Conservation (phyloP, 2,888 invertebrate species). For the Monopis laevigella region DNA sequence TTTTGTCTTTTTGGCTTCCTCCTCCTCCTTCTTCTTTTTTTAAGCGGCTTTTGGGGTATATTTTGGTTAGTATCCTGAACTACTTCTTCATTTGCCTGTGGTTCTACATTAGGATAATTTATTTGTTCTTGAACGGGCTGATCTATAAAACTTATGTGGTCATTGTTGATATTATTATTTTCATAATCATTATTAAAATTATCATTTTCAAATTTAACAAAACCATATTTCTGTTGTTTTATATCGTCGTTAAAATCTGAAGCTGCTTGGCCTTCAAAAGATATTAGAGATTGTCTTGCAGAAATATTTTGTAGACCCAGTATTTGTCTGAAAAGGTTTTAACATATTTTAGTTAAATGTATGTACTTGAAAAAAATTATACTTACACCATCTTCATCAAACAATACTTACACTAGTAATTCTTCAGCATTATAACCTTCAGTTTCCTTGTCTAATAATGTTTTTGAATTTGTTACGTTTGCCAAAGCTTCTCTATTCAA, state of each 20-base stretch:
- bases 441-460: no score
- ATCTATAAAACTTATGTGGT: no score
- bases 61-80: neutral
- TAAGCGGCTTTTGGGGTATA: slow-evolving; percentile 10
- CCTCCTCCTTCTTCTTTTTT: slow-evolving; percentile 31
- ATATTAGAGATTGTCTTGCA: slow-evolving; percentile 18
- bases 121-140: no score
- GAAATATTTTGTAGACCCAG: slow-evolving; percentile 4
- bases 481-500: no score
- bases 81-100: neutral
- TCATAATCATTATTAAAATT: slow-evolving; percentile 1
- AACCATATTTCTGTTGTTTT: slow-evolving; percentile 9
- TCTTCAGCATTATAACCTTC: no score
- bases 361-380: no score
- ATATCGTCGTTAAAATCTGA: neutral
- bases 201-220: slow-evolving; percentile 12
- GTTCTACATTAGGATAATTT: neutral
- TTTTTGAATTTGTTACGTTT: no score
- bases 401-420: no score
- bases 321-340: neutral
- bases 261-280: slow-evolving; percentile 21
- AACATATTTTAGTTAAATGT: no score
- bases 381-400: no score
- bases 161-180: no score
- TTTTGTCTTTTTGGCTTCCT: slow-evolving; percentile 25